Base-by-base conservation (phyloP, 2,797 vertebrate species). In the Dicrostonyx torquatus region DNA sequence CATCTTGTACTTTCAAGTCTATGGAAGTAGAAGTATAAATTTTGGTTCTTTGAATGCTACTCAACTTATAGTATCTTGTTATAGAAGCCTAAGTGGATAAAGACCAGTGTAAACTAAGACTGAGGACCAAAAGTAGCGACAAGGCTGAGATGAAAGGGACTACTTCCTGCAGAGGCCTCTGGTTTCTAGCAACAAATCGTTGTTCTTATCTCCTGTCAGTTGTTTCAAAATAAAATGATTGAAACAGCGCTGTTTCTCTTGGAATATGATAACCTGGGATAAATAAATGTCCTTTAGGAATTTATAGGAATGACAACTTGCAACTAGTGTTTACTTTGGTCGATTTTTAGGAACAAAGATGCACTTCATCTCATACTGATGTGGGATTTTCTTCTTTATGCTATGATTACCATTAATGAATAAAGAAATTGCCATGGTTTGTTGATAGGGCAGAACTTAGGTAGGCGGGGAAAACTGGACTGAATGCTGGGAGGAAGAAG, bases 101-200 rank as follows among this genome's bases (percentile, higher is more conserved):
- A 45, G 24, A 29, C 2, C 8, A n/a, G 43, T 11, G 6, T 12
- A 43, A 40, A 1, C 50, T 0, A 58, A 26, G 15, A 31, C 2
- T 13, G 37, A 90, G 64, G 17, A 4, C 6, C 80, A 40, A 43
- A 50, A 34, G 6, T 22, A 50, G 10, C 29, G 6, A 1, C 1
- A 4, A 3, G 40, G 14, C 0, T 0, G 1, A 9, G 26, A 24
- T 64, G 29, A 53, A 77, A 53, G 82, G 15, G 7, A 0, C 2
- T 83, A 15, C 37, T 11, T 76, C 11, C 45, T 62, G 1, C 76
- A 40, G 13, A 70, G 26, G 12, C 26, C 55, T 6, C 50, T 1
- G 0, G 0, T 50, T 95, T 77, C 43, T 18, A 37, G 13, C 76
- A 68, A 5, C 5, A 20, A 68, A 17, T 64, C 12, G 3, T 72